Conservation (phyloP, 2,888 invertebrate genomes). For the Agriopis marginaria region DNA sequence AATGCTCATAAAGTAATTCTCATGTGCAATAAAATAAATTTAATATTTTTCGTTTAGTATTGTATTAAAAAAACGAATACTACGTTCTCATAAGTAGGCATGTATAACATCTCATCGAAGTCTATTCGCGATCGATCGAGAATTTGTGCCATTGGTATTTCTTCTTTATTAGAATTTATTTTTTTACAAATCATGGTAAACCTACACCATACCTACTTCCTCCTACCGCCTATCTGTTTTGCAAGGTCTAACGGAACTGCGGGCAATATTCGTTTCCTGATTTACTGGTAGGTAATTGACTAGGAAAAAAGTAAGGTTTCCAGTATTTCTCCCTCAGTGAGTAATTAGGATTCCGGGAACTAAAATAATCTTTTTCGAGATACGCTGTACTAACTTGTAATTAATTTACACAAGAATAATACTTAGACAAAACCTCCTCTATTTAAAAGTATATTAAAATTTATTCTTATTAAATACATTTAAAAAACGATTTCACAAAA, state of each 20-base stretch:
- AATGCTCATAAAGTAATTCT: too few species aligned
- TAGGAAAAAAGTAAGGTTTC: slow-evolving; percentile 3
- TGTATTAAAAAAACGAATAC: too few species aligned
- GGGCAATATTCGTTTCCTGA: slow-evolving; percentile 32
- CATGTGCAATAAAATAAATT: too few species aligned
- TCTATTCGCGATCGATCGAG: too few species aligned
- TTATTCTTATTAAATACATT: too few species aligned
- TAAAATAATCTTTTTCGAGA: not conserved
- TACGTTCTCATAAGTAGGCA: too few species aligned
- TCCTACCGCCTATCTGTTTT: slow-evolving; percentile 28
- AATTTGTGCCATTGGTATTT: not conserved
- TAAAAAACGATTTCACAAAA: too few species aligned
- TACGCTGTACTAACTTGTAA: not conserved
- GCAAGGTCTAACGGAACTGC: slow-evolving; percentile 27
- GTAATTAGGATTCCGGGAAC: slow-evolving; percentile 9
- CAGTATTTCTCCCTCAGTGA: not conserved
- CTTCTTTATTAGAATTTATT: not conserved
- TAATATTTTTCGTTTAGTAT: too few species aligned
- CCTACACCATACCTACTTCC: slow-evolving; percentile 23
- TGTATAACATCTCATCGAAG: too few species aligned
- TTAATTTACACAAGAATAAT: not conserved
- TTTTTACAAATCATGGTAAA: slow-evolving; percentile 11
- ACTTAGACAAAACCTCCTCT: too few species aligned
- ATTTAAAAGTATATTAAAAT: too few species aligned
- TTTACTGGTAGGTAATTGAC: slow-evolving; percentile 28